A percentile compares a stretch with the other conserved stretches of the same genome.
Evolutionary conservation across 2,113 vertebrate genomes (phyloP).

Genomic region (Ammodramus savannarum): DNA sequence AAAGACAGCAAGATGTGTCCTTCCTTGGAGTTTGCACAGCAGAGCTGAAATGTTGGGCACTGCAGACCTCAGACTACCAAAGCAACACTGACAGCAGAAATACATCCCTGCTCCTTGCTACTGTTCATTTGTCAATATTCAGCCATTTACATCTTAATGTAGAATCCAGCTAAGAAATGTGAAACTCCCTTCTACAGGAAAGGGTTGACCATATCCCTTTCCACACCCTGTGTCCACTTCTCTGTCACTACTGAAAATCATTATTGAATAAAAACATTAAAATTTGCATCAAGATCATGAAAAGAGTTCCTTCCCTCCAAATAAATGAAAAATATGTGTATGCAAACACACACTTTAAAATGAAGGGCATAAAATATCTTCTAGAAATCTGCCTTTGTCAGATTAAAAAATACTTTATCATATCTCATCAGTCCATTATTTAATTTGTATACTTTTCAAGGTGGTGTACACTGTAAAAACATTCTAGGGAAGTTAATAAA

Average conservation of each 20-base stretch:
- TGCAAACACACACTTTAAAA: not conserved
- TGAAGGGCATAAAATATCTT: not conserved
- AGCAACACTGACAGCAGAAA: not conserved
- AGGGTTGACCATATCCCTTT: not conserved
- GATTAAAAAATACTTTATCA: not conserved
- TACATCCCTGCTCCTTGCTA: not conserved
- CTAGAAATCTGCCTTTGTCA: not conserved
- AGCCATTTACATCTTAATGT: not conserved
- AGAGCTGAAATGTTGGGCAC: not conserved
- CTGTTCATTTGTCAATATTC: not conserved
- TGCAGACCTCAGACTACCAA: not conserved
- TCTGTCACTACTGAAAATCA: not conserved
- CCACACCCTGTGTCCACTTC: not conserved
- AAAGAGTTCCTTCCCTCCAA: not conserved
- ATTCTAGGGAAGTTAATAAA: not conserved
- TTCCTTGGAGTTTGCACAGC: not conserved
- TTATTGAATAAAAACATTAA: not conserved
- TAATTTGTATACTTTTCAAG: not conserved
- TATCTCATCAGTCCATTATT: not conserved
- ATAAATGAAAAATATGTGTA: not conserved
- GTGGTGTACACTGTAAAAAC: not conserved
- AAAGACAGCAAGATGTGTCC: not conserved
- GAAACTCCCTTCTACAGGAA: not conserved
- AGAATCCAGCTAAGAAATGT: not conserved
- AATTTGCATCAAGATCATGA: not conserved